Evolutionary conservation across 2,888 invertebrate genomes (phyloP).

Genomic region (Germaria angustata): DNA sequence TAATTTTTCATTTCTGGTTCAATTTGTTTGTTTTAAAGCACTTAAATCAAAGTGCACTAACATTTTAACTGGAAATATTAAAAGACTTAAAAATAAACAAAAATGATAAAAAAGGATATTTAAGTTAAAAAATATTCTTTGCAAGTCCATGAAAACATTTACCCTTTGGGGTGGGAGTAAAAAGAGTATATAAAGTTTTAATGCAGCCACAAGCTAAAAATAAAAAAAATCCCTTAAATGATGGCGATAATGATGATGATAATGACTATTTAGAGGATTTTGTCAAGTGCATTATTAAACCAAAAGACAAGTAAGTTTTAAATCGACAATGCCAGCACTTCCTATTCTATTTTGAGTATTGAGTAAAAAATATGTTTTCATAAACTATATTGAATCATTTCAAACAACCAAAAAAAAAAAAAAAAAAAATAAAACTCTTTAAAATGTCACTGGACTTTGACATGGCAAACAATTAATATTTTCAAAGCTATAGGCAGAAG

Average conservation of each 20-base stretch:
- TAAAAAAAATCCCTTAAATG: conserved; percentile 1
- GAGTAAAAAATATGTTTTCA: no score
- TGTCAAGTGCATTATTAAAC: conserved; percentile 74
- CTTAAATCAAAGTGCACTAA: no score
- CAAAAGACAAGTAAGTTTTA: conserved; percentile 71
- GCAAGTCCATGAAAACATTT: background rate
- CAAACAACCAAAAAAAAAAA: no score
- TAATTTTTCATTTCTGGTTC: background rate
- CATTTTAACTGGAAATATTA: background rate
- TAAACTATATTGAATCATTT: no score
- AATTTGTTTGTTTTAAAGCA: background rate
- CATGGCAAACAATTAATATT: no score
- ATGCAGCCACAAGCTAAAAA: conserved; percentile 8
- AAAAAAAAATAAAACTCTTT: no score
- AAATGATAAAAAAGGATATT: background rate
- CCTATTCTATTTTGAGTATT: no score
- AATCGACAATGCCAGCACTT: background rate
- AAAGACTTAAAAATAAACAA: background rate
- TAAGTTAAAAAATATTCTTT: background rate
- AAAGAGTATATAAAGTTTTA: conserved; percentile 3
- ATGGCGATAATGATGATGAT: conserved; percentile 50
- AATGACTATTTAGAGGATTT: conserved; percentile 74
- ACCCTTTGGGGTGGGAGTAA: no score
- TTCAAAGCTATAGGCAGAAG: no score
- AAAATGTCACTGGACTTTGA: no score